phyloP scores from a whole-genome alignment of 1,140 invertebrate species.

The Pararge aegeria region DNA sequence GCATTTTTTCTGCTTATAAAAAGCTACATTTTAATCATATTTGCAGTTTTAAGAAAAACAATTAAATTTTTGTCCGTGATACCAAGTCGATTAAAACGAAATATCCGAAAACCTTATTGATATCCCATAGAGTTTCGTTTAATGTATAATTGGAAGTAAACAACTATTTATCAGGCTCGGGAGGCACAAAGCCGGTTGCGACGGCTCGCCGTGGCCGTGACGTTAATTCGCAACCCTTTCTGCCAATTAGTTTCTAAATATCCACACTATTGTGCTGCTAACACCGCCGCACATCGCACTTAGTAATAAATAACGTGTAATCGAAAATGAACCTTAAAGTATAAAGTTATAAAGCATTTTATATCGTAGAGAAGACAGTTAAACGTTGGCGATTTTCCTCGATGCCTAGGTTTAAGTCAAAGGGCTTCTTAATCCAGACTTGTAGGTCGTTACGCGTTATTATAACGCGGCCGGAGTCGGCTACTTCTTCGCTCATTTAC shows the following conservation, averaged over 20 bases:
- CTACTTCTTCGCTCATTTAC: slow-evolving; percentile 78
- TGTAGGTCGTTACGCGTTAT: slow-evolving; percentile 79
- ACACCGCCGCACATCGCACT: slow-evolving; percentile 56
- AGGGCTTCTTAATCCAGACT: slow-evolving; percentile 78
- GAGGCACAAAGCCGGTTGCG: slow-evolving; percentile 57
- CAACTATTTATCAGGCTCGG: slow-evolving; percentile 53
- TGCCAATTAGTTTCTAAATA: slow-evolving; percentile 79
- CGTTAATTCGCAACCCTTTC: slow-evolving; percentile 78
- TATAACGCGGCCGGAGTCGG: slow-evolving; percentile 70
- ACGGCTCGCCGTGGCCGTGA: slow-evolving; percentile 58
- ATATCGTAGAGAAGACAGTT: slow-evolving; percentile 3
- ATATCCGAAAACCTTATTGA: not conserved
- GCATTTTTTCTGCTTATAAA: too few species aligned
- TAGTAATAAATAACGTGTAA: slow-evolving; percentile 35
- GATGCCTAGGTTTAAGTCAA: slow-evolving; percentile 71
- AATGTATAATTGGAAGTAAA: slow-evolving; percentile 33
- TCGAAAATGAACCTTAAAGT: slow-evolving; percentile 33
- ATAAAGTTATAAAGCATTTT: slow-evolving; percentile 30
- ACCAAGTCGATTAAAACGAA: not conserved
- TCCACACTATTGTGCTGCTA: slow-evolving; percentile 72
- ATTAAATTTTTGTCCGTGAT: too few species aligned
- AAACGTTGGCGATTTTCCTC: slow-evolving; percentile 51
- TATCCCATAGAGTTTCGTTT: slow-evolving; percentile 13
- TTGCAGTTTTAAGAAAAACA: too few species aligned
- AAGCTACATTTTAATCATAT: too few species aligned